Conservation (phyloP, 1,140 invertebrate genomes). For the Macrocentrus cingulum region DNA sequence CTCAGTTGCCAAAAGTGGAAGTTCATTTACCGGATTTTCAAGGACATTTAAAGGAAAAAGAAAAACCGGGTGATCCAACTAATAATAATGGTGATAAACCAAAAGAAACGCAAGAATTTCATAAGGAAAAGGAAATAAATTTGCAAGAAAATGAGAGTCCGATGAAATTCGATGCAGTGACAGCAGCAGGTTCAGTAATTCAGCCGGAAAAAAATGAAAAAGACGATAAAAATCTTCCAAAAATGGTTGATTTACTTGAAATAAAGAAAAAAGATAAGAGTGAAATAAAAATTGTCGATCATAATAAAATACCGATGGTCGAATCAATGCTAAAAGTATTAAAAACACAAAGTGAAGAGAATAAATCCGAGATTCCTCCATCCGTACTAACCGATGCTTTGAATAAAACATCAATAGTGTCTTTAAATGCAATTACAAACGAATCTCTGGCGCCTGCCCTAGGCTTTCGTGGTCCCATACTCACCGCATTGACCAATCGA, state of each 20-base stretch:
- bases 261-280: too few species aligned
- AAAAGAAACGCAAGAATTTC: conserved; percentile 9
- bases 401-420: too few species aligned
- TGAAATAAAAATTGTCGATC: too few species aligned
- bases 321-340: too few species aligned
- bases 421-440: conserved; percentile 58
- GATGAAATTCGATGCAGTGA: conserved; percentile 52
- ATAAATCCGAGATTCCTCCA: too few species aligned
- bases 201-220: too few species aligned
- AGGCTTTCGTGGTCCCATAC: conserved; percentile 42
- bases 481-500: conserved; percentile 46
- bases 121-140: conserved; percentile 41
- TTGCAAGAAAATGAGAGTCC: conserved; percentile 41
- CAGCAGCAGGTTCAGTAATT: too few species aligned
- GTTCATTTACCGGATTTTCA: neutral
- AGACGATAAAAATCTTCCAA: too few species aligned
- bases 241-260: too few species aligned
- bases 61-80: neutral
- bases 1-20: neutral
- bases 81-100: neutral
- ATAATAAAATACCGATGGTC: too few species aligned
- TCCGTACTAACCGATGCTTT: too few species aligned
- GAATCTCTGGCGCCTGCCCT: conserved; percentile 37
- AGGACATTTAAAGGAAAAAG: neutral
- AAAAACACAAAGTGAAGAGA: too few species aligned